Base-by-base conservation (phyloP, 2,888 invertebrate species). In the Andrena haemorrhoa region DNA sequence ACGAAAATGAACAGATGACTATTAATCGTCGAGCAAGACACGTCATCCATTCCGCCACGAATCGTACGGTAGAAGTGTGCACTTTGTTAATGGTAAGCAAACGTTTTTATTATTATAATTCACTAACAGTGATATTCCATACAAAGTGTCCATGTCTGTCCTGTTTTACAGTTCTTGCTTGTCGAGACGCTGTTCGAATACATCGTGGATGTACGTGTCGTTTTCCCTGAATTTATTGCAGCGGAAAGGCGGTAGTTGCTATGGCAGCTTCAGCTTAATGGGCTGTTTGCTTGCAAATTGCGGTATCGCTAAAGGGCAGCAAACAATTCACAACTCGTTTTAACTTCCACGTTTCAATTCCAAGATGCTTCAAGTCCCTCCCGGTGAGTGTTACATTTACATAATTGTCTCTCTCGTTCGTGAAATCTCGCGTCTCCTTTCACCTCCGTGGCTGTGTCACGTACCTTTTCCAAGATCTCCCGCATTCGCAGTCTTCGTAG, bases 241-340 rank as follows among this genome's bases (percentile, higher is more conserved):
- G 8, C 12, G 29, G n/a, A 65, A 69, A 69, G 79, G 64, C 77
- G 65, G 64, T 74, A 64, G 49, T 63, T 69, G 78, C 73, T 63
- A 63, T 61, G 70, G 70, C 72, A 53, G 69, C 78, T 88, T 85
- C 65, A 72, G 58, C 82, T 89, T 92, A 90, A 92, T 90, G 90
- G 90, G 84, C 89, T 91, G 91, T 92, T 91, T 92, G 87, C 90
- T 91, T 92, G 92, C 92, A 92, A 92, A 92, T 92, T 91, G 90
- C 79, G 83, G 76, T 85, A 91, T 87, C 85, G 90, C 91, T 91
- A 92, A 92, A 92, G 92, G 92, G 91, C 90, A 90, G 74, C 87
- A 82, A 92, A 90, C 92, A 90, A 92, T 92, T 91, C 90, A 90
- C 85, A 89, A 90, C 91, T 92, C 90, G 90, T 90, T 92, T 91